Conservation (phyloP, 1,140 invertebrate species). For the Lepidurus packardi region DNA sequence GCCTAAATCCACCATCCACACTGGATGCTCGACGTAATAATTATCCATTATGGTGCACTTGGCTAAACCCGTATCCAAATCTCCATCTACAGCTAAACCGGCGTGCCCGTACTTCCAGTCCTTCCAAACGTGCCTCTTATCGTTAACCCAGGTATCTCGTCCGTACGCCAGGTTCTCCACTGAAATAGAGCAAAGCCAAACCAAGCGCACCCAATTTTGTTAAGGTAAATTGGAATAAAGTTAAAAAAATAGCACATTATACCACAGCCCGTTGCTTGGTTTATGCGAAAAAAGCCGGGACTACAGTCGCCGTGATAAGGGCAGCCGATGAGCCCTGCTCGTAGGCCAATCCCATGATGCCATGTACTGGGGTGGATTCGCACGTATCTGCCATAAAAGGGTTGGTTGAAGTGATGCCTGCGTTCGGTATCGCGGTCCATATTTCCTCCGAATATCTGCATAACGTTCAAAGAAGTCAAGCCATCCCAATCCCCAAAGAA, state of each 20-base stretch:
- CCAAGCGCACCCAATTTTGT: background rate
- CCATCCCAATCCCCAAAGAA: background rate
- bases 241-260: constrained; percentile 38
- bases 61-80: constrained; percentile 43
- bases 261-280: constrained; percentile 51
- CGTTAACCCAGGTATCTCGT: constrained; percentile 53
- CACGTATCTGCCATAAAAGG: constrained; percentile 51
- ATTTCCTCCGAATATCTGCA: constrained; percentile 53
- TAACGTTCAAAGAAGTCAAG: constrained; percentile 24
- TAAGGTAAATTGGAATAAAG: background rate
- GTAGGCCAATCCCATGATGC: constrained; percentile 50
- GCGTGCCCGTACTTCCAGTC: constrained; percentile 47
- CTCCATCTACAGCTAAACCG: constrained; percentile 46
- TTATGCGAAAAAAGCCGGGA: constrained; percentile 51
- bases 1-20: constrained; percentile 55
- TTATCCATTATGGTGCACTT: constrained; percentile 53
- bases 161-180: constrained; percentile 53
- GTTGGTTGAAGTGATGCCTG: constrained; percentile 52
- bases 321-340: constrained; percentile 52
- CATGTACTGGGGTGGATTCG: constrained; percentile 52
- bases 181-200: constrained; percentile 38
- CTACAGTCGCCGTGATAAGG: constrained; percentile 50
- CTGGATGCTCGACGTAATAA: constrained; percentile 52
- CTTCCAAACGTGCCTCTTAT: constrained; percentile 50
- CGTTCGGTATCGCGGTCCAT: constrained; percentile 51